Conservation (phyloP, 2,113 vertebrate genomes). For the Python bivittatus region DNA sequence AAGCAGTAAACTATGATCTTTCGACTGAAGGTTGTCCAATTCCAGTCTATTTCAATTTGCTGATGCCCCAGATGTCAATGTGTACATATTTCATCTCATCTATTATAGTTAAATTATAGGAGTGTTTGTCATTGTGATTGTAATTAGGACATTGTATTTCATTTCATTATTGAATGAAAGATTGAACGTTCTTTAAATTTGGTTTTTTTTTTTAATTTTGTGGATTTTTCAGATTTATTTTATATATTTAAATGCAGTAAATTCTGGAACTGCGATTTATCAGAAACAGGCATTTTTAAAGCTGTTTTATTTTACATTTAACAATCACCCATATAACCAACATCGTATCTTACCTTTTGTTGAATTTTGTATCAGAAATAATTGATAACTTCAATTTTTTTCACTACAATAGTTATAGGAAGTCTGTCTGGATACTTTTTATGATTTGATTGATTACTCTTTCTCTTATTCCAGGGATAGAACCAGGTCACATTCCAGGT, state of each 20-base stretch:
- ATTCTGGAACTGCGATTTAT: neutral
- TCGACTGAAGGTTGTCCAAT: neutral
- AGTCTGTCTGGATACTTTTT: slow-evolving; percentile 4
- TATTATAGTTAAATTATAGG: neutral
- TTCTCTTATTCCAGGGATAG: slow-evolving; percentile 71
- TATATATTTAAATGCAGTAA: neutral
- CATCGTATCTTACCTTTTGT: neutral
- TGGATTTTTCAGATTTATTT: neutral
- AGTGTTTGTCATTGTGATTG: neutral
- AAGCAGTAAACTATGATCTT: too few species aligned
- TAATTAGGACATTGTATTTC: neutral
- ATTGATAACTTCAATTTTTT: neutral
- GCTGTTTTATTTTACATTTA: neutral
- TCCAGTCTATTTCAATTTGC: neutral
- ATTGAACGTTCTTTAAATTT: neutral
- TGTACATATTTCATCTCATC: neutral
- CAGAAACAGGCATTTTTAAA: neutral
- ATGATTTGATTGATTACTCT: slow-evolving; percentile 8
- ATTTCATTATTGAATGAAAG: neutral
- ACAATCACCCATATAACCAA: neutral
- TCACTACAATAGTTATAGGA: neutral
- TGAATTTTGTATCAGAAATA: neutral
- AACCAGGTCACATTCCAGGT: slow-evolving; percentile 87
- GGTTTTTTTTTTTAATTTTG: neutral
- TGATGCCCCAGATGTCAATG: neutral